A percentile compares a stretch with the other conserved stretches of the same genome.
Conservation (phyloP, 2,797 vertebrate genomes). For the Cryptoprocta ferox region DNA sequence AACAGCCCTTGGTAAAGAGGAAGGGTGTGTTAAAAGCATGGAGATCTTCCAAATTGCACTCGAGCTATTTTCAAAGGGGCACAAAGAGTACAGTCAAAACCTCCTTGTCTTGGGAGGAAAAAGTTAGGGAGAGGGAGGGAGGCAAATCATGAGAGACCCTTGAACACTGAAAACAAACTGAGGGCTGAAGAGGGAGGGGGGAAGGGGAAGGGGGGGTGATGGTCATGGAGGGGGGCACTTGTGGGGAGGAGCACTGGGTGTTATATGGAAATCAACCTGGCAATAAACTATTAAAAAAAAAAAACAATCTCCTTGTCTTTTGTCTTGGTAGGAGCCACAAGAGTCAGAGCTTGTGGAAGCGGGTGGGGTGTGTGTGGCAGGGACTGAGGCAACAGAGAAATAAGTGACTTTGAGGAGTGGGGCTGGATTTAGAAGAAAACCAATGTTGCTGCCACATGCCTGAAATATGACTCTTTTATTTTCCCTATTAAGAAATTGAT, state of each 20-base stretch:
- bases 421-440: neutral
- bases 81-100: neutral
- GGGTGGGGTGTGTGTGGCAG: neutral
- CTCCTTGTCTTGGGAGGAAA: too few relatives aligned
- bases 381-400: neutral
- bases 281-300: too few relatives aligned
- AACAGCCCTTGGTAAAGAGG: neutral
- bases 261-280: too few relatives aligned
- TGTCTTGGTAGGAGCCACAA: neutral
- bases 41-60: neutral
- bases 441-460: neutral
- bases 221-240: too few relatives aligned
- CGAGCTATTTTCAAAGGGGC: neutral
- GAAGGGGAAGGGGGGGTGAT: too few relatives aligned
- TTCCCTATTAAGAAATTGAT: conserved; percentile 7
- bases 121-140: too few relatives aligned
- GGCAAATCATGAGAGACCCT: too few relatives aligned
- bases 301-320: neutral
- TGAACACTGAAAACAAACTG: too few relatives aligned
- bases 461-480: neutral
- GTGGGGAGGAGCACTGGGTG: too few relatives aligned
- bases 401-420: neutral
- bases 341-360: neutral
- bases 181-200: too few relatives aligned
- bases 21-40: neutral